A percentile compares a stretch with the other conserved stretches of the same genome.
phyloP scores from a whole-genome alignment of 2,888 invertebrate genomes.

The Noctua fimbriata region DNA sequence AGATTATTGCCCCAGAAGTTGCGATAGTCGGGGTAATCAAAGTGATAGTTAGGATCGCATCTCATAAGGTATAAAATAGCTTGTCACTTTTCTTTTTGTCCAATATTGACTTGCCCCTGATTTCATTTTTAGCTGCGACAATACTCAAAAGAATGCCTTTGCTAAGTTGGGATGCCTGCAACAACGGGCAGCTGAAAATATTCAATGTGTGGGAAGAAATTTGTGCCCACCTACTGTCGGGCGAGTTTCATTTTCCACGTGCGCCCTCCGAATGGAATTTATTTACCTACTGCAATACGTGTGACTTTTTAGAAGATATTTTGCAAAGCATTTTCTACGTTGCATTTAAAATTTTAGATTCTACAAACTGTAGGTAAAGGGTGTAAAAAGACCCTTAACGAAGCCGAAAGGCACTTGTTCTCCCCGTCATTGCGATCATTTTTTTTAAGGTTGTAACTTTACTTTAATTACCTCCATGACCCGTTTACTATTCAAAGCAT shows the following conservation, averaged over 20 bases:
- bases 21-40: too few relatives aligned
- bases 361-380: neutral
- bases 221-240: neutral
- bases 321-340: neutral
- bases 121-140: constrained; percentile 14
- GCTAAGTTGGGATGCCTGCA: constrained; percentile 12
- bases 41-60: neutral
- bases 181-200: constrained; percentile 32
- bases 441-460: too few relatives aligned
- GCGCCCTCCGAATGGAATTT: constrained; percentile 16
- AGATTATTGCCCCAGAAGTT: too few relatives aligned
- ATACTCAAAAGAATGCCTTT: constrained; percentile 32
- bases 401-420: too few relatives aligned
- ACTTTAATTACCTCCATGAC: too few relatives aligned
- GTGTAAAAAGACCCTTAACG: too few relatives aligned
- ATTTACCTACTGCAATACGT: constrained; percentile 11
- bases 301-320: constrained; percentile 20
- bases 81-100: neutral
- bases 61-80: neutral
- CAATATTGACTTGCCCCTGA: neutral
- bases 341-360: neutral
- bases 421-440: too few relatives aligned
- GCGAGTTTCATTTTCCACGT: constrained; percentile 18
- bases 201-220: constrained; percentile 28
- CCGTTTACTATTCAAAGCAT: too few relatives aligned